These are phyloP conservation scores for Tridacna crocea DNA, from an alignment of 2,888 invertebrate species.

Conservation along the genomic window DNA sequence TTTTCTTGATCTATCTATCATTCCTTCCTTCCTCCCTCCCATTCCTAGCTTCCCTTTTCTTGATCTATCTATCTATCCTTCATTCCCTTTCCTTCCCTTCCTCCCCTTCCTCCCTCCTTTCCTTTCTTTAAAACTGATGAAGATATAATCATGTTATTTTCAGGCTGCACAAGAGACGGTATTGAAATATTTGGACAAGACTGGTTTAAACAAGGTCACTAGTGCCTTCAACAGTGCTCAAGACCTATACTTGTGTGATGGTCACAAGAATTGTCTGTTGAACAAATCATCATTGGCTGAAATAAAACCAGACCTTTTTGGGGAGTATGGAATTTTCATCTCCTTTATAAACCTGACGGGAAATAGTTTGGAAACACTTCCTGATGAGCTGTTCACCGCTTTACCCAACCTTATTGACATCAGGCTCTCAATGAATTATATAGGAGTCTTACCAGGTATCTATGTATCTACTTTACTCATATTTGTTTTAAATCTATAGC, in stretches of 20 bases:
- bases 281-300: slow-evolving; percentile 31
- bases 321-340: slow-evolving; percentile 63
- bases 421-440: slow-evolving; percentile 65
- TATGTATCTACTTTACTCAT: neutral
- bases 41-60: too few species aligned
- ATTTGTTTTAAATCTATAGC: too few species aligned
- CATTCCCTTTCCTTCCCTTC: too few species aligned
- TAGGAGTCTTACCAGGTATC: slow-evolving; percentile 66
- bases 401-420: slow-evolving; percentile 70
- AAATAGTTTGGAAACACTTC: slow-evolving; percentile 66
- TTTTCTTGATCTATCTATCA: too few species aligned
- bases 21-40: too few species aligned
- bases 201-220: slow-evolving; percentile 43
- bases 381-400: slow-evolving; percentile 67
- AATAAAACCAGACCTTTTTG: slow-evolving; percentile 62
- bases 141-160: neutral
- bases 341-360: slow-evolving; percentile 66
- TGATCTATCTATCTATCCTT: too few species aligned
- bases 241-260: slow-evolving; percentile 61
- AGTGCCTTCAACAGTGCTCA: slow-evolving; percentile 45
- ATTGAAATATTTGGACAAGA: slow-evolving; percentile 24
- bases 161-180: slow-evolving; percentile 23
- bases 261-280: slow-evolving; percentile 55
- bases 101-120: too few species aligned
- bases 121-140: too few species aligned